Evolutionary conservation across 2,113 vertebrate genomes (phyloP), one percentile per base, ranked within the genome.

Genomic region (Acinonyx jubatus): DNA sequence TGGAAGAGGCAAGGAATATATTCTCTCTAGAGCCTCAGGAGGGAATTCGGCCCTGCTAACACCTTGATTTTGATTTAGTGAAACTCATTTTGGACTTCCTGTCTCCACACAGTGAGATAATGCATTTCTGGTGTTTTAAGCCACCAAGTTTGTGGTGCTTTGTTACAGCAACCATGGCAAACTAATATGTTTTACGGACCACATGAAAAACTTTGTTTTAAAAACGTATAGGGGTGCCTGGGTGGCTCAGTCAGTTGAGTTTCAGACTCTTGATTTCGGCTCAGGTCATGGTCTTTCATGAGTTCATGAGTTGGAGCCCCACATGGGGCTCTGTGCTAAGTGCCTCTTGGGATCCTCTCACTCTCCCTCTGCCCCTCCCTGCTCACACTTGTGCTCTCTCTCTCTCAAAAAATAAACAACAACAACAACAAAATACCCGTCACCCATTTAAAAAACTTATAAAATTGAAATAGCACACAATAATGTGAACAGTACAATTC

Each of bases 181-280:
- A 82, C 55, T 36, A 82, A 83, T 21, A 65, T 55, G 38, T 87
- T 90, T 76, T 25, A 36, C 18, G 48, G 81, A 38, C 31, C 15
- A 96, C 52, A 55, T 16, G 50, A 96, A 84, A 94, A 90, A 41
- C 12, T 31, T 79, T 57, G 57, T 96, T 96, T 82, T 21, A 89
- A 45, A 96, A 69, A 74, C 36, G 16, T 88, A 50, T n/a, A 74
- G 8, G 21, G 57, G 57, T 61, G 21, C 57, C 57, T 23, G 57
- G 57, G 21, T 61, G 57, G 57, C 8, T 61, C 19, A 23, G 57
- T 61, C 57, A 8, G 57, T 25, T 25, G 57, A 61, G 57, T 61
- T 61, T 61, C 57, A 23, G 57, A 61, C 57, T 61, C 57, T 61
- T 61, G 57, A 61, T 61, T 61, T 61, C 8, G 57, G 21, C 57